phyloP scores from a whole-genome alignment of 2,797 vertebrate species.

The Myripristis jacobus region DNA sequence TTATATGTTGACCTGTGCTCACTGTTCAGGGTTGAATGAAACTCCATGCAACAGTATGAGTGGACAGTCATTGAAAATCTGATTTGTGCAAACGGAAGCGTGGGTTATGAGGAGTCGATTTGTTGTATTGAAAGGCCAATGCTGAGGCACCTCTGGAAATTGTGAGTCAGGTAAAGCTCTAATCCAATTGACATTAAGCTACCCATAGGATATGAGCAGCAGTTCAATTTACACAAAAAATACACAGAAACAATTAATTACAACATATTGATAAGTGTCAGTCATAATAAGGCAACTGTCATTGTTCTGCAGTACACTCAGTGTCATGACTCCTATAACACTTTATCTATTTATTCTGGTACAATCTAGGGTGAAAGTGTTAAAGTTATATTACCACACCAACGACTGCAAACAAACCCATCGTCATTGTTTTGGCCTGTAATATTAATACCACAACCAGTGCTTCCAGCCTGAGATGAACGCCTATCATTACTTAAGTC shows the following conservation, averaged over 20 bases:
- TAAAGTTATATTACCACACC: conserved; percentile 41
- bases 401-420: conserved; percentile 34
- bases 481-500: not conserved
- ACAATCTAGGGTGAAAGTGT: conserved; percentile 4
- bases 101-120: too few species aligned
- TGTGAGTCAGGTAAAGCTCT: too few species aligned
- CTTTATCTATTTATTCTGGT: not conserved
- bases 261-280: too few species aligned
- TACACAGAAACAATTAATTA: too few species aligned
- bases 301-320: too few species aligned
- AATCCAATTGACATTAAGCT: not conserved
- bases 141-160: too few species aligned
- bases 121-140: too few species aligned
- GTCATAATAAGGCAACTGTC: not conserved
- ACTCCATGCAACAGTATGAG: not conserved
- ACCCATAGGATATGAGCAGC: not conserved
- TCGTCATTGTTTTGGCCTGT: conserved; percentile 24
- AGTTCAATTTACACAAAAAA: not conserved
- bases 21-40: not conserved
- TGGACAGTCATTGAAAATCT: too few species aligned
- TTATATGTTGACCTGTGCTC: not conserved
- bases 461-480: conserved; percentile 32
- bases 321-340: not conserved
- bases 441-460: conserved; percentile 31
- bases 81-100: too few species aligned